Conservation (phyloP, 2,888 invertebrate species). For the Rhamnusium bicolor region DNA sequence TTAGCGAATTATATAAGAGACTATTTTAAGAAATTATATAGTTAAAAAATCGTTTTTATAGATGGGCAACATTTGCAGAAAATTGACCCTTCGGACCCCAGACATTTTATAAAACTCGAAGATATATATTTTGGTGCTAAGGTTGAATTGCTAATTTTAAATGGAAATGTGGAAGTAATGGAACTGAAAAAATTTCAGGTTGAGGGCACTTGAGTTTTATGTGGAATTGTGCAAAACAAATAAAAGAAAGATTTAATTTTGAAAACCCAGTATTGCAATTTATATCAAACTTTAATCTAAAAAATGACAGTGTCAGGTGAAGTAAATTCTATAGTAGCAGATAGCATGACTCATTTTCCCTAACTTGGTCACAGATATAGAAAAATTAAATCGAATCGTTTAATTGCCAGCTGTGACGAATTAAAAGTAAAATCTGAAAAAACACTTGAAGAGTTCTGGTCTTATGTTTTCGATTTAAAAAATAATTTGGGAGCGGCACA, state of each 20-base stretch:
- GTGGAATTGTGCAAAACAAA: constrained; percentile 32
- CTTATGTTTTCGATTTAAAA: constrained; percentile 30
- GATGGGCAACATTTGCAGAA: constrained; percentile 12
- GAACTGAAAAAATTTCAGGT: constrained; percentile 30
- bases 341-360: not conserved
- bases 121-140: constrained; percentile 34
- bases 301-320: constrained; percentile 16
- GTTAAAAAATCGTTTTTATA: constrained; percentile 30
- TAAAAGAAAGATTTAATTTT: constrained; percentile 28
- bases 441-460: constrained; percentile 25
- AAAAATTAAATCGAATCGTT: constrained; percentile 24
- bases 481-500: constrained; percentile 22
- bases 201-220: constrained; percentile 32
- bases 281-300: constrained; percentile 21
- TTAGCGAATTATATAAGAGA: constrained; percentile 30
- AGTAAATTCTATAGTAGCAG: constrained; percentile 13
- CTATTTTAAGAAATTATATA: constrained; percentile 33
- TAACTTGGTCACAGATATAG: constrained; percentile 12
- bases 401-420: constrained; percentile 18
- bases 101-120: not conserved
- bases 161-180: not conserved
- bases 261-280: constrained; percentile 16
- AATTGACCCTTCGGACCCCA: constrained; percentile 10
- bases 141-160: constrained; percentile 7
- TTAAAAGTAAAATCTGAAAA: constrained; percentile 12